A percentile compares a stretch with the other conserved stretches of the same genome.
These are phyloP conservation scores for Lonchura striata DNA, from an alignment of 2,113 vertebrate genomes.

Conservation along the genomic window DNA sequence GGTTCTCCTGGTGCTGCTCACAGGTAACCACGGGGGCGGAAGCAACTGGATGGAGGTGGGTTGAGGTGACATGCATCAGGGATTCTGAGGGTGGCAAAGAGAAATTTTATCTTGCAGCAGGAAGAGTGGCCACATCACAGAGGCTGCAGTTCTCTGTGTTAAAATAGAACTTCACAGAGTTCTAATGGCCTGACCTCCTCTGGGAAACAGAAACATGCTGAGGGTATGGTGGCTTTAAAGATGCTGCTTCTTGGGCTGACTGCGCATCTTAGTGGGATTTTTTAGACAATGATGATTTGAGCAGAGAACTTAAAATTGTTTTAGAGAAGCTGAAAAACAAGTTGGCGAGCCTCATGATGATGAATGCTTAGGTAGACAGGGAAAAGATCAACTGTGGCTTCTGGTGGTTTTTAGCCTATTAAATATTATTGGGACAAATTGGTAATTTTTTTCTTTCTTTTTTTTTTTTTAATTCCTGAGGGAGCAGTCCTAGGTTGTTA, in stretches of 20 bases:
- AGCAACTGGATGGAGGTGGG: background rate
- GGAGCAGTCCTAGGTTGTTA: background rate
- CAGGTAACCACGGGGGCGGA: conserved; percentile 44
- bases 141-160: background rate
- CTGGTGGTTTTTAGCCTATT: background rate
- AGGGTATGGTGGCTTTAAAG: background rate
- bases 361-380: background rate
- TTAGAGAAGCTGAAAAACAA: background rate
- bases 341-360: background rate
- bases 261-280: background rate
- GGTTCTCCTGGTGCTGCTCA: conserved; percentile 25
- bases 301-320: background rate
- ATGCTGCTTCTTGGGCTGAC: background rate
- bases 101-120: background rate
- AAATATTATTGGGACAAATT: background rate
- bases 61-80: background rate
- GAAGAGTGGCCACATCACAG: background rate
- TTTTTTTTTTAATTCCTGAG: background rate
- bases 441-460: background rate
- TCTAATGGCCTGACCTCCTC: background rate
- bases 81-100: background rate
- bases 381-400: background rate
- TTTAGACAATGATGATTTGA: background rate
- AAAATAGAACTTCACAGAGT: background rate
- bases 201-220: background rate